A percentile compares a stretch with the other conserved stretches of the same genome.
Evolutionary conservation across 2,113 vertebrate species (phyloP).

Genomic region (Todiramphus chloris): DNA sequence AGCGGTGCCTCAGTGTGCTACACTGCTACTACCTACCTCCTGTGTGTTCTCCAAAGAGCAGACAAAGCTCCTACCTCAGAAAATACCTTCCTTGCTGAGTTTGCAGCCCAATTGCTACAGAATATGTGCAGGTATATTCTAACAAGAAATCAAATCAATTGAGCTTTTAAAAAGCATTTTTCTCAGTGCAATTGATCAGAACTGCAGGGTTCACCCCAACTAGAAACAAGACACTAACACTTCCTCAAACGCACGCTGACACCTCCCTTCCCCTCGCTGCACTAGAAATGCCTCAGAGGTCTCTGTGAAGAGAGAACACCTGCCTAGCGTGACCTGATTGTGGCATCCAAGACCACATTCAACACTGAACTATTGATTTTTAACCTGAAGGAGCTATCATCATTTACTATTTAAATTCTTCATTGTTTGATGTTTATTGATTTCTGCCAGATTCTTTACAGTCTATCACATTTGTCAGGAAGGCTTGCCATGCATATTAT

Average conservation of each 20-base stretch:
- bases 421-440: constrained; percentile 15
- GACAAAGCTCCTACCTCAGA: neutral
- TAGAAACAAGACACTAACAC: neutral
- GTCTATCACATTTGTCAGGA: constrained; percentile 18
- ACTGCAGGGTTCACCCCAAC: neutral
- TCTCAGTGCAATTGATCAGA: neutral
- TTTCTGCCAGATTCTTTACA: constrained; percentile 25
- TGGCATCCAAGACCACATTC: neutral
- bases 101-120: neutral
- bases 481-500: neutral
- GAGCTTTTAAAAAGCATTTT: neutral
- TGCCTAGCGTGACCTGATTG: neutral
- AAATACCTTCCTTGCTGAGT: neutral
- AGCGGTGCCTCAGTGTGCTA: rapidly evolving
- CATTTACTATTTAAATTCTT: constrained; percentile 17
- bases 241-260: neutral
- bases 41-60: neutral
- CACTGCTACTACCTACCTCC: neutral
- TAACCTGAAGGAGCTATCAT: neutral
- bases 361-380: neutral
- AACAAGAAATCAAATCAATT: neutral
- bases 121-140: neutral
- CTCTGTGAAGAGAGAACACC: neutral
- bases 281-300: neutral
- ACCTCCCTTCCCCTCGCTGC: neutral